Evolutionary conservation across 2,113 vertebrate genomes (phyloP).

Genomic region (Bubo blakistoni): DNA sequence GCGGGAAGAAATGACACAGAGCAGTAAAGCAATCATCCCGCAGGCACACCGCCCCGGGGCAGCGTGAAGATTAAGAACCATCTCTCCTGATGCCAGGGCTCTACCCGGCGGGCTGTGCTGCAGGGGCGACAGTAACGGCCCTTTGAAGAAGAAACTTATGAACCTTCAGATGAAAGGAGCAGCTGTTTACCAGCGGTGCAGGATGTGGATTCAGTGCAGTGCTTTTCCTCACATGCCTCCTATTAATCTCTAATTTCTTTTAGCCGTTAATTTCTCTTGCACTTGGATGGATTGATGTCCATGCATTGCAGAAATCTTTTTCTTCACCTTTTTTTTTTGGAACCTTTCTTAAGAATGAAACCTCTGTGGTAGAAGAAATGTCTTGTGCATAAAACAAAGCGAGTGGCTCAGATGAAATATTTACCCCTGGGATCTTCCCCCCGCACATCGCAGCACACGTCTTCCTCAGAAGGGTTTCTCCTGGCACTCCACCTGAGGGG

Average conservation of each 20-base stretch:
- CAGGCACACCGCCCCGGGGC: neutral
- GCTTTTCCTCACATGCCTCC: neutral
- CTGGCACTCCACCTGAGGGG: neutral
- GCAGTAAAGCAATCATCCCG: accelerated
- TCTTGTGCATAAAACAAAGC: neutral
- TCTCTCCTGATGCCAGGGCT: neutral
- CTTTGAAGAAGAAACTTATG: neutral
- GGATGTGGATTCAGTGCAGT: neutral
- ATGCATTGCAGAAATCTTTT: neutral
- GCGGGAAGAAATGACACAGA: neutral
- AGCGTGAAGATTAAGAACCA: accelerated
- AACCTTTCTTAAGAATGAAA: neutral
- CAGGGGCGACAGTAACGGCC: accelerated
- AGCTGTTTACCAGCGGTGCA: neutral
- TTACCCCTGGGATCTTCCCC: neutral
- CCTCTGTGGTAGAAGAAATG: neutral
- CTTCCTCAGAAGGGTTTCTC: conserved; percentile 3
- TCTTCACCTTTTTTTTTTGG: neutral
- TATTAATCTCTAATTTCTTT: neutral
- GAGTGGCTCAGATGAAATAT: neutral
- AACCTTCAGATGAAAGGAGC: neutral
- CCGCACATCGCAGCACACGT: neutral
- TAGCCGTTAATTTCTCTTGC: neutral
- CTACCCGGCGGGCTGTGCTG: neutral
- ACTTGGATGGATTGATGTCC: neutral